phyloP scores from a whole-genome alignment of 2,113 vertebrate genomes.

The Arothron firmamentum region DNA sequence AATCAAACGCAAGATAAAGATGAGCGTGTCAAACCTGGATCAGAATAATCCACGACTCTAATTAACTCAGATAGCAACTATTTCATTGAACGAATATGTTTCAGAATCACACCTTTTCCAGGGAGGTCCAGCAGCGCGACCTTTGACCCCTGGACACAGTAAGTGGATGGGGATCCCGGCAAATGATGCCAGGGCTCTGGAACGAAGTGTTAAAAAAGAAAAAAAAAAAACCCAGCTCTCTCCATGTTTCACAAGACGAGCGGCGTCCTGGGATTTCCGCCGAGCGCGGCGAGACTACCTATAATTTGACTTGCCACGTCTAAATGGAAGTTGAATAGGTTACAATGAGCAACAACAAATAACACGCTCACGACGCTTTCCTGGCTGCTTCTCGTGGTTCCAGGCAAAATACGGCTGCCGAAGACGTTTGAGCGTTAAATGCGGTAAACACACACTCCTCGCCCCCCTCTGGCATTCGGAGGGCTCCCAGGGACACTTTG shows the following conservation, averaged over 20 bases:
- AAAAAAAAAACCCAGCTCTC: constrained; percentile 6
- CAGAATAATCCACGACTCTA: constrained; percentile 7
- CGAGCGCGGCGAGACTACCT: constrained; percentile 45
- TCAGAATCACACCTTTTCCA: constrained; percentile 1
- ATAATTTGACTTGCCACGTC: constrained; percentile 67
- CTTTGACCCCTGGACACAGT: constrained; percentile 50
- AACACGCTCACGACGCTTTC: constrained; percentile 58
- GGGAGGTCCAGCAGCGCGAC: constrained; percentile 30
- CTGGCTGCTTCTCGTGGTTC: constrained; percentile 66
- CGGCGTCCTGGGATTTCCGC: constrained; percentile 63
- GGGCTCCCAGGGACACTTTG: constrained; percentile 72
- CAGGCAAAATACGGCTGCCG: constrained; percentile 66
- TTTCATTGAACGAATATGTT: neutral
- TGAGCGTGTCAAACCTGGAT: constrained; percentile 5
- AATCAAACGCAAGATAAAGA: constrained; percentile 19
- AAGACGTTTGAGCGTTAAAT: constrained; percentile 72
- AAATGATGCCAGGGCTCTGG: constrained; percentile 50
- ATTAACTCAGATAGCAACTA: neutral
- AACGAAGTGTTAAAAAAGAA: constrained; percentile 17
- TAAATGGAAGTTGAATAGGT: constrained; percentile 69
- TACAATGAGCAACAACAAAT: constrained; percentile 66
- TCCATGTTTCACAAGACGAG: constrained; percentile 50
- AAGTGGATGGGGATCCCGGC: constrained; percentile 53
- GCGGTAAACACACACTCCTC: constrained; percentile 73
- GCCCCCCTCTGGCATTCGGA: constrained; percentile 64